These are phyloP conservation scores for Pica pica DNA, from an alignment of 2,113 vertebrate species.

Conservation along the genomic window DNA sequence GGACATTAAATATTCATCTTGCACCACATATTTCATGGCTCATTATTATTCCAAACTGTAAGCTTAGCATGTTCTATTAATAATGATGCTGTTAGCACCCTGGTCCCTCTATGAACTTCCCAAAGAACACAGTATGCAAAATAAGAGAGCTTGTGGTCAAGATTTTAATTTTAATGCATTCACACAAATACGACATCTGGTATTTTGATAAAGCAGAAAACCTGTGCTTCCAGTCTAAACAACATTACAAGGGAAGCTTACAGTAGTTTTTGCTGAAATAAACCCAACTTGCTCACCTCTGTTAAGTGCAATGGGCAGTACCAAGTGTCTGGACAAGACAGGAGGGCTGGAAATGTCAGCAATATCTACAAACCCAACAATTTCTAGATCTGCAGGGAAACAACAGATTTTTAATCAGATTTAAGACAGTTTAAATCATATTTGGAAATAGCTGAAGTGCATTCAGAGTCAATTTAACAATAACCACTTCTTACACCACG, in stretches of 20 bases:
- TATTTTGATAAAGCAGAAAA: not conserved
- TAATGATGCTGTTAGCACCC: not conserved
- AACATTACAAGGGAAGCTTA: not conserved
- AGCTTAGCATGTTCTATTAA: not conserved
- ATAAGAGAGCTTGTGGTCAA: not conserved
- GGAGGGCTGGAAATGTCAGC: conserved; percentile 96
- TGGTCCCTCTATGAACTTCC: not conserved
- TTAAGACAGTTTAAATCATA: not conserved
- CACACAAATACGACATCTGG: not conserved
- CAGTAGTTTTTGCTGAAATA: not conserved
- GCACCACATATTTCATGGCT: not conserved
- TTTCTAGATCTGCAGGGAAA: conserved; percentile 86
- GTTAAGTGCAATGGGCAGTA: conserved; percentile 93
- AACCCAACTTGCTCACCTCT: conserved; percentile 82
- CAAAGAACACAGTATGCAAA: not conserved
- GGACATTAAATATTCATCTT: not conserved
- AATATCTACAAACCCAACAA: conserved; percentile 97
- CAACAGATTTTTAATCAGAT: not conserved
- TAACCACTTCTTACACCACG: not conserved
- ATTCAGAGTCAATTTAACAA: not conserved
- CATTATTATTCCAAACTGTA: not conserved
- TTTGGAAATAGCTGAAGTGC: not conserved
- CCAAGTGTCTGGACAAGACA: conserved; percentile 93
- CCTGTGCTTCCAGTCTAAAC: not conserved
- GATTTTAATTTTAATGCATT: not conserved